Conservation (phyloP, 2,888 invertebrate genomes). For the Tetanocera ferruginea region DNA sequence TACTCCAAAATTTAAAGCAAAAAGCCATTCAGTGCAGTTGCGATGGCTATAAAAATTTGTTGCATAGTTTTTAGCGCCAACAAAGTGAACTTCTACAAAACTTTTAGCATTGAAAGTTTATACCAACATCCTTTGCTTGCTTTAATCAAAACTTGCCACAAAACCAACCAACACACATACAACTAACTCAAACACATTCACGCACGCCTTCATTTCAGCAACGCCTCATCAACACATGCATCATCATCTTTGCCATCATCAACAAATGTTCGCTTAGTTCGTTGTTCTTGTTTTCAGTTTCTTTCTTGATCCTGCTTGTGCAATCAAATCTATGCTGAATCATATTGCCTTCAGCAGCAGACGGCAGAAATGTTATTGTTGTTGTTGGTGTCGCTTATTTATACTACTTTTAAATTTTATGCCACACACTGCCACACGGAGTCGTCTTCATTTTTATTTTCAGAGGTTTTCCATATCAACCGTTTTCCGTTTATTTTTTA, state of each 20-base stretch:
- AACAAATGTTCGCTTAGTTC: not conserved
- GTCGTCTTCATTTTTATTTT: not conserved
- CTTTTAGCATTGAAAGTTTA: not conserved
- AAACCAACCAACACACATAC: not conserved
- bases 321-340: no score
- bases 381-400: no score
- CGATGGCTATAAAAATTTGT: no score
- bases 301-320: not conserved
- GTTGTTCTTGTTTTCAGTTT: not conserved
- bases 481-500: not conserved
- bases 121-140: not conserved
- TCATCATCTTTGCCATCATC: not conserved
- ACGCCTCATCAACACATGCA: not conserved
- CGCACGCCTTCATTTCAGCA: no score
- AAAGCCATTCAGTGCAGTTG: no score
- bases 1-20: no score
- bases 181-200: not conserved
- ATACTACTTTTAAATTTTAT: no score
- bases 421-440: no score
- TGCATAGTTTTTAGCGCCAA: no score
- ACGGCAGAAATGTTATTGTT: no score
- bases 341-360: no score
- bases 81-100: not conserved
- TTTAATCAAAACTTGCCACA: not conserved
- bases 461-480: not conserved